Evolutionary conservation across 2,113 vertebrate species (phyloP).

Genomic region (Labeo rohita): DNA sequence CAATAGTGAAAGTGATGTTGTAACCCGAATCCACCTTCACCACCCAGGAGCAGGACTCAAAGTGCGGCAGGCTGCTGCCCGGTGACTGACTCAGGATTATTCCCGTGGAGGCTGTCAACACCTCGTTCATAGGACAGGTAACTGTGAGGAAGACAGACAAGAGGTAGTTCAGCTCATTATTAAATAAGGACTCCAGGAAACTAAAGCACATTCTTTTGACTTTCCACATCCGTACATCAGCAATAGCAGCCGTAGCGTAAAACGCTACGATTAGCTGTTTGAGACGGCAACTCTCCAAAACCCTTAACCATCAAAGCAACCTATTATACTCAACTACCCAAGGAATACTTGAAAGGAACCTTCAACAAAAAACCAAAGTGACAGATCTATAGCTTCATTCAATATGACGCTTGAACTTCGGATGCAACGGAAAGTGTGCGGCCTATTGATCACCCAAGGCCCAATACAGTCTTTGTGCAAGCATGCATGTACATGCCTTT

Average conservation of each 20-base stretch:
- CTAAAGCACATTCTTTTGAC: background rate
- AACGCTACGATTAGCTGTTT: background rate
- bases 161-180: background rate
- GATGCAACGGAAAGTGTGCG: background rate
- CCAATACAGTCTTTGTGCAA: background rate
- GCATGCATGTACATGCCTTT: background rate
- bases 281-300: background rate
- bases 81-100: constrained; percentile 96
- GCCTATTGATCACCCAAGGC: background rate
- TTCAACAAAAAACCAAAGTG: background rate
- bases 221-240: background rate
- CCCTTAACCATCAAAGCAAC: background rate
- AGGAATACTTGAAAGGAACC: background rate
- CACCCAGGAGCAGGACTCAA: constrained; percentile 97
- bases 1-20: constrained; percentile 91
- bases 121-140: constrained; percentile 91
- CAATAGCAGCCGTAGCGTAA: background rate
- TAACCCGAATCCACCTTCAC: constrained; percentile 88
- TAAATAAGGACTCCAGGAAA: background rate
- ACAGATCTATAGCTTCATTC: background rate
- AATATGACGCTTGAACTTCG: background rate
- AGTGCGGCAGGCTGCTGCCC: constrained; percentile 90
- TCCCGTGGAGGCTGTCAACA: constrained; percentile 87
- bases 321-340: background rate
- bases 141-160: constrained; percentile 72